Conservation (phyloP, 2,113 vertebrate species). For the Hepsetus odoe region DNA sequence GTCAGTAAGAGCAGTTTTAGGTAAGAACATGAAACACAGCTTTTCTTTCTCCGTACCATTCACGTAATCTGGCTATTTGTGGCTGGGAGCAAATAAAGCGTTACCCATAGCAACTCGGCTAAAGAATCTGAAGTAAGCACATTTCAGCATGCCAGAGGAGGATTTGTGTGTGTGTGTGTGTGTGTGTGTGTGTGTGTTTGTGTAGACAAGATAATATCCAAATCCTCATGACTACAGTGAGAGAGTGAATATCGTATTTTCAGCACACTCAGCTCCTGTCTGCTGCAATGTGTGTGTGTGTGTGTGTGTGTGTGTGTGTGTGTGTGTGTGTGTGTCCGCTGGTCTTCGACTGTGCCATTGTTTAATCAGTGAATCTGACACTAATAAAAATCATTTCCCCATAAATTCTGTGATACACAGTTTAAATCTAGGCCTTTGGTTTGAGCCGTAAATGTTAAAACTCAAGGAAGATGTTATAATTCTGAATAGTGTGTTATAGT, state of each 20-base stretch:
- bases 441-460: too few relatives aligned
- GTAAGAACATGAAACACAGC: conserved; percentile 7
- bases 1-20: conserved; percentile 23
- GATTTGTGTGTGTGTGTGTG: neutral
- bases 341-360: too few relatives aligned
- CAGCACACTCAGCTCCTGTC: neutral
- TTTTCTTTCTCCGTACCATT: neutral
- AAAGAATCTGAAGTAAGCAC: neutral
- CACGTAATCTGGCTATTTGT: conserved; percentile 18
- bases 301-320: neutral
- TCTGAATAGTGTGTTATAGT: too few relatives aligned
- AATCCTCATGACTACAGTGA: neutral
- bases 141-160: neutral
- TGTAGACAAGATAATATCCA: neutral
- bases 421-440: too few relatives aligned
- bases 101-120: conserved; percentile 27
- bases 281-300: neutral
- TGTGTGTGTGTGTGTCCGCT: too few relatives aligned
- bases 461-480: too few relatives aligned
- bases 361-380: too few relatives aligned
- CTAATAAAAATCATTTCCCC: too few relatives aligned
- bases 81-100: too few relatives aligned
- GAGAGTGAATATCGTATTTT: neutral
- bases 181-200: conserved; percentile 6
- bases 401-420: too few relatives aligned